These are phyloP conservation scores for Drosophila cardini DNA, from an alignment of 1,140 invertebrate species.

Conservation along the genomic window DNA sequence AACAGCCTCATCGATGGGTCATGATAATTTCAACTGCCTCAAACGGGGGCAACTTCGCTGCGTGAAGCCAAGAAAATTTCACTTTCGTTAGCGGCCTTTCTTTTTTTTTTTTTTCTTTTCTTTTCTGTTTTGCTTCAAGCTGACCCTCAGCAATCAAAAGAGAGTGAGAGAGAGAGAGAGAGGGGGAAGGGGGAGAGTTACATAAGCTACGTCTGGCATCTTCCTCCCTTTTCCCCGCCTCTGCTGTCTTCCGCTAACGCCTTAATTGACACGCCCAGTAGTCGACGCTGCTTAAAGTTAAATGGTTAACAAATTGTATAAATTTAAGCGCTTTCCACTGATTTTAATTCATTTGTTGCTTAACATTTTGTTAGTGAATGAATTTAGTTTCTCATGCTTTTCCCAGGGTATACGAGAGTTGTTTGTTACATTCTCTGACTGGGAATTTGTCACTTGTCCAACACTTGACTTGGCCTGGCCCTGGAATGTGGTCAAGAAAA, in stretches of 20 bases:
- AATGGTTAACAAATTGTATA: slow-evolving; percentile 76
- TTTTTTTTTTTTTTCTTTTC: slow-evolving; percentile 60
- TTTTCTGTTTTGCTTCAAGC: slow-evolving; percentile 21
- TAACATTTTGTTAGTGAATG: slow-evolving; percentile 26
- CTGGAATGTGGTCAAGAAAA: slow-evolving; percentile 45
- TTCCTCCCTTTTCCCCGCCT: neutral
- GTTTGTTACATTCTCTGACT: neutral
- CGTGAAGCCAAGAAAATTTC: slow-evolving; percentile 64
- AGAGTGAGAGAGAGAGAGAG: too few relatives aligned
- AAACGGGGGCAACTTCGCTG: slow-evolving; percentile 42
- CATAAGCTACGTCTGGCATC: slow-evolving; percentile 46
- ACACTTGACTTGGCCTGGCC: slow-evolving; percentile 14
- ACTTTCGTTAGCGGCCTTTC: slow-evolving; percentile 69
- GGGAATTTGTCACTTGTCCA: neutral
- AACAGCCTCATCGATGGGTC: slow-evolving; percentile 7
- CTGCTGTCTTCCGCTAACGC: slow-evolving; percentile 22
- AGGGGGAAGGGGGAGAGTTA: slow-evolving; percentile 54
- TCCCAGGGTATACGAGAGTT: slow-evolving; percentile 32
- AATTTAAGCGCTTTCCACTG: slow-evolving; percentile 71
- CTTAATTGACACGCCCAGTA: slow-evolving; percentile 62
- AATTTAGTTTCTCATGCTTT: slow-evolving; percentile 15
- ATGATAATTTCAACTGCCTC: slow-evolving; percentile 7
- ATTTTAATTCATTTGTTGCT: slow-evolving; percentile 56
- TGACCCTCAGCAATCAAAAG: too few relatives aligned
- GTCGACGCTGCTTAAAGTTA: slow-evolving; percentile 50